Base-by-base conservation (phyloP, 2,888 invertebrate genomes). In the Dimorphilus gyrociliatus region DNA sequence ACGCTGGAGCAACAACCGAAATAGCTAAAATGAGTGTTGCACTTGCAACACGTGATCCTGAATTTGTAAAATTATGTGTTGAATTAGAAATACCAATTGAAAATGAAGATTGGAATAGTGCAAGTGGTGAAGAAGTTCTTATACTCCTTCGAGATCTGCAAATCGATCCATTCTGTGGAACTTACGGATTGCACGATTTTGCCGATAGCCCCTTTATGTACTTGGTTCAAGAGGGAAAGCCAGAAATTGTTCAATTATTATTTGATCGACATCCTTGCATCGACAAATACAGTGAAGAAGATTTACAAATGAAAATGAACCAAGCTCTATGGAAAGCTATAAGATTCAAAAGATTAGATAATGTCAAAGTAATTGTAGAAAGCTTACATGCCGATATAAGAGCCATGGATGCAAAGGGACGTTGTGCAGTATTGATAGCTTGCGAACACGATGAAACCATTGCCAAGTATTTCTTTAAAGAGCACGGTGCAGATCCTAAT, bases 11-110 rank as follows among this genome's bases (percentile, higher is more conserved):
- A 28, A 37, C 29, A 12, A 42, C 42, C 2, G 44, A 44, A 24
- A 44, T 44, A n/a, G 44, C 37, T 12, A 44, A 44, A 33, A 44
- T 44, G 40, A 40, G 42, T 26, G 32, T 44, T 16, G 44, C 42
- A 2, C 36, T 44, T 19, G 37, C 40, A 18, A 39, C 44, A 4
- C 32, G 30, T 21, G 40, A 44, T 18, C 19, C 26, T 4, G 23
- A 29, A 4, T 44, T 44, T 24, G 33, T 44, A 12, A 38, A 39
- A 19, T 33, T 35, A 16, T 36, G 36, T 17, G 32, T 38, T 19
- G 14, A 25, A 14, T 28, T 44, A 29, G 42, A 42, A 13, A 38
- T 44, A n/a, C 44, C 42, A 12, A 33, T 42, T 4, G 44, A 44
- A 29, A 44, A 44, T 19, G 44, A 44, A 27, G 44, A 44, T 30